Percentiles rank a stretch among this genome's conserved stretches.
phyloP scores from a whole-genome alignment of 37 sponge, comb jelly and placozoan species.

The Geodia barretti region DNA sequence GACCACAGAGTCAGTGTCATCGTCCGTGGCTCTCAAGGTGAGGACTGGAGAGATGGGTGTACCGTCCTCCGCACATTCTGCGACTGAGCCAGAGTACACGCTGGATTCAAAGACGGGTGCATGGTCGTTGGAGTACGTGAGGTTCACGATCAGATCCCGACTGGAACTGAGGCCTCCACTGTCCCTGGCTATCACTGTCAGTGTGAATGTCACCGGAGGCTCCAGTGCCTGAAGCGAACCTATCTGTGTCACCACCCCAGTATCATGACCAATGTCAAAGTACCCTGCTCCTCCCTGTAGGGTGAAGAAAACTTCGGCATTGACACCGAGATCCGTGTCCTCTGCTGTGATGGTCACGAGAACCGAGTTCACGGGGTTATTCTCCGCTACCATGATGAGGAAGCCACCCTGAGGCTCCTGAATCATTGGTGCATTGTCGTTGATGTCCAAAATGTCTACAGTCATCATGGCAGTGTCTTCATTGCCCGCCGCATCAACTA shows the following conservation, averaged over 20 bases:
- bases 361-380: conserved; percentile 4
- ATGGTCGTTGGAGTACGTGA: conserved; percentile 39
- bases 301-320: conserved; percentile 4
- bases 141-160: neutral
- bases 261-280: conserved; percentile 27
- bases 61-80: conserved; percentile 15
- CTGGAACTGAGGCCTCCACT: neutral
- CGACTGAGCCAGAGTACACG: neutral
- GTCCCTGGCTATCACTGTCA: conserved; percentile 32
- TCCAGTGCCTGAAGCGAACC: conserved; percentile 1
- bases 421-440: conserved; percentile 42
- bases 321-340: conserved; percentile 8
- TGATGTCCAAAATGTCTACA: conserved; percentile 24
- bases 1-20: conserved; percentile 11
- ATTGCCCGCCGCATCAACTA: conserved; percentile 12
- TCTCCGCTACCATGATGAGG: conserved; percentile 14
- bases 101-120: conserved; percentile 16
- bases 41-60: neutral
- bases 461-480: neutral
- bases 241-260: conserved; percentile 22
- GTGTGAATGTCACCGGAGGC: neutral
- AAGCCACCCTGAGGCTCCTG: neutral
- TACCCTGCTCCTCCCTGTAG: conserved; percentile 28
- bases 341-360: conserved; percentile 6
- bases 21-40: conserved; percentile 1